These are phyloP conservation scores for Zele albiditarsus DNA, from an alignment of 2,888 invertebrate species.

Conservation along the genomic window DNA sequence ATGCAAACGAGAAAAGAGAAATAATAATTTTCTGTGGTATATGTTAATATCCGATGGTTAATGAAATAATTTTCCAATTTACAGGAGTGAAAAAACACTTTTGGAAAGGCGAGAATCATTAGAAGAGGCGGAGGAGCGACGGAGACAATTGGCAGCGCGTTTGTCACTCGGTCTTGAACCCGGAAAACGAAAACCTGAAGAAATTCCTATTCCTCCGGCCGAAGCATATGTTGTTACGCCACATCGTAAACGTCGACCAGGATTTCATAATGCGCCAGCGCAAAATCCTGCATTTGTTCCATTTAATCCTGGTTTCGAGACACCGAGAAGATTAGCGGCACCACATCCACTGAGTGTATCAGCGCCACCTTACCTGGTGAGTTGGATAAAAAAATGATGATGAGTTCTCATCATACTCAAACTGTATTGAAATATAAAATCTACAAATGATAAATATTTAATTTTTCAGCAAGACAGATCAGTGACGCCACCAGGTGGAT, in stretches of 20 bases:
- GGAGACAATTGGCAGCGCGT: constrained; percentile 67
- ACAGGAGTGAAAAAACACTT: constrained; percentile 66
- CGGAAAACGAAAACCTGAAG: constrained; percentile 79
- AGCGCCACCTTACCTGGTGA: constrained; percentile 79
- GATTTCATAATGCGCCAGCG: constrained; percentile 90
- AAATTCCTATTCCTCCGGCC: constrained; percentile 80
- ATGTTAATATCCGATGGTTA: not conserved
- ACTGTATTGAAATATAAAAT: constrained; percentile 15
- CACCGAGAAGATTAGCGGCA: constrained; percentile 76
- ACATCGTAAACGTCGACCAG: constrained; percentile 88
- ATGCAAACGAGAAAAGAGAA: not conserved
- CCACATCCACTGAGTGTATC: constrained; percentile 83
- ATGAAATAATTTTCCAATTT: constrained; percentile 8
- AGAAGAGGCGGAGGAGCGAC: constrained; percentile 68
- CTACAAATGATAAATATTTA: not conserved
- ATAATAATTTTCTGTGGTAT: not conserved
- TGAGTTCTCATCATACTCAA: not conserved
- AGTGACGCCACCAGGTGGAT: constrained; percentile 68
- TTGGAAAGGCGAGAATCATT: constrained; percentile 68
- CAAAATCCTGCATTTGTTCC: constrained; percentile 92
- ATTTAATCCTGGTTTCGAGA: constrained; percentile 75
- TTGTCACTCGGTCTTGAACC: constrained; percentile 80
- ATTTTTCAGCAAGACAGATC: constrained; percentile 66
- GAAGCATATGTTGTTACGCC: constrained; percentile 92
- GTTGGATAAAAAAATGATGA: constrained; percentile 31